Evolutionary conservation across 2,888 invertebrate species (phyloP).

Genomic region (Escarpia spicata): DNA sequence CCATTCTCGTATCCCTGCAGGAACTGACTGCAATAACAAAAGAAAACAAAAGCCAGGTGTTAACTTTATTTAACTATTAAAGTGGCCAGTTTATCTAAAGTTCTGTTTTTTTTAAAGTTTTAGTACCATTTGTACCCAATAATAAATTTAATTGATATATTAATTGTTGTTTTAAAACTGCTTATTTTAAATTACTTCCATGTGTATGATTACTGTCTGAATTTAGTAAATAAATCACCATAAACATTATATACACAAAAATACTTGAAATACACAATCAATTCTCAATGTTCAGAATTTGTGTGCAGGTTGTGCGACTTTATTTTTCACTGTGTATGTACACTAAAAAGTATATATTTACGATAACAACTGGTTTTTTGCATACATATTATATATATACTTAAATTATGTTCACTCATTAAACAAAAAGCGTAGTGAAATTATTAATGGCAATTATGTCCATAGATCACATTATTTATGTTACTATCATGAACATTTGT

Average conservation of each 20-base stretch:
- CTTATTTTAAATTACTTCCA: neutral
- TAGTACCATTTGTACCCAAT: neutral
- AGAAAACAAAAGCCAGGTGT: too few species aligned
- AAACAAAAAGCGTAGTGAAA: neutral
- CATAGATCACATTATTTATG: neutral
- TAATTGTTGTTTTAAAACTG: neutral
- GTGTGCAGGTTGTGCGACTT: neutral
- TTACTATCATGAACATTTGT: neutral
- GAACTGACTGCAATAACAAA: neutral
- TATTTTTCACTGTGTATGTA: neutral
- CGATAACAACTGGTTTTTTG: neutral
- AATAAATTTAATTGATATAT: neutral
- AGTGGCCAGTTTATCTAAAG: neutral
- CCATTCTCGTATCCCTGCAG: slow-evolving; percentile 83
- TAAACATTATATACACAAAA: too few species aligned
- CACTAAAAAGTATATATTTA: neutral
- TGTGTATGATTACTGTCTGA: neutral
- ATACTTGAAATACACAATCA: too few species aligned
- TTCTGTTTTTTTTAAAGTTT: neutral
- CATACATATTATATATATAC: neutral
- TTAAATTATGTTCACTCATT: neutral
- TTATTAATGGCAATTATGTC: neutral
- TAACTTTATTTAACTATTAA: neutral
- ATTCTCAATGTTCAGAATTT: neutral
- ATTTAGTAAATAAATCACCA: neutral